phyloP scores from a whole-genome alignment of 2,113 vertebrate genomes.

The Sciurus niger region DNA sequence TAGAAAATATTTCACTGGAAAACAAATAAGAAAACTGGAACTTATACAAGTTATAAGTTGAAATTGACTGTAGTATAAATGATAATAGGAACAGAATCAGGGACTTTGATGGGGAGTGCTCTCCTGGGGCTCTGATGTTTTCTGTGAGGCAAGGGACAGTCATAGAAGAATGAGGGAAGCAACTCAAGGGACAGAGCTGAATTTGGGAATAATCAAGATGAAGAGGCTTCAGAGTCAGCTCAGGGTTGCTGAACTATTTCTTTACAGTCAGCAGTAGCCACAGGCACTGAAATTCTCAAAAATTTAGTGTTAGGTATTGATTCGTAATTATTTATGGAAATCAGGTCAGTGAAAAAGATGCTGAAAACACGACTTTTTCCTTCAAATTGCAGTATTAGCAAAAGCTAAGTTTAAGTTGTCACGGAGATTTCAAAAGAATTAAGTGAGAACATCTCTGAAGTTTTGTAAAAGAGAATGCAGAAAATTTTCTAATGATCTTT shows the following conservation, averaged over 20 bases:
- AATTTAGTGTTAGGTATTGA: constrained; percentile 95
- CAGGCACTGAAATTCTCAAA: constrained; percentile 95
- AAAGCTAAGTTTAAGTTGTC: constrained; percentile 93
- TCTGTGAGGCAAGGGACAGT: neutral
- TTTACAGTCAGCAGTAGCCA: constrained; percentile 87
- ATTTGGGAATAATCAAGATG: constrained; percentile 96
- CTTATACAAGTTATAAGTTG: neutral
- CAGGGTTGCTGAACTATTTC: constrained; percentile 88
- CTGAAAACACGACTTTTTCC: constrained; percentile 94
- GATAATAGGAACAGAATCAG: neutral
- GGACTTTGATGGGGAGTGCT: neutral
- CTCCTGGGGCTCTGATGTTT: neutral
- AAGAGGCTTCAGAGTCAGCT: constrained; percentile 92
- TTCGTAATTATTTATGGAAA: constrained; percentile 94
- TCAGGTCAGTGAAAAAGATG: constrained; percentile 92
- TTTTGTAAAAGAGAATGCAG: constrained; percentile 93
- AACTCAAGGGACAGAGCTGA: constrained; percentile 91
- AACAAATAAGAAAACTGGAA: neutral
- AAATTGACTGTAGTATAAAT: neutral
- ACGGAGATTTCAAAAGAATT: constrained; percentile 93
- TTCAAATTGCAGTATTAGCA: constrained; percentile 91
- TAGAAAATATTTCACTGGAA: neutral
- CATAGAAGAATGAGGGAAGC: constrained; percentile 85
- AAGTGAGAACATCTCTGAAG: constrained; percentile 93
- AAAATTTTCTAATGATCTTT: constrained; percentile 92